Evolutionary conservation across 2,888 invertebrate genomes (phyloP), one percentile per base, ranked within the genome.

Genomic region (Ennomos erosarius): DNA sequence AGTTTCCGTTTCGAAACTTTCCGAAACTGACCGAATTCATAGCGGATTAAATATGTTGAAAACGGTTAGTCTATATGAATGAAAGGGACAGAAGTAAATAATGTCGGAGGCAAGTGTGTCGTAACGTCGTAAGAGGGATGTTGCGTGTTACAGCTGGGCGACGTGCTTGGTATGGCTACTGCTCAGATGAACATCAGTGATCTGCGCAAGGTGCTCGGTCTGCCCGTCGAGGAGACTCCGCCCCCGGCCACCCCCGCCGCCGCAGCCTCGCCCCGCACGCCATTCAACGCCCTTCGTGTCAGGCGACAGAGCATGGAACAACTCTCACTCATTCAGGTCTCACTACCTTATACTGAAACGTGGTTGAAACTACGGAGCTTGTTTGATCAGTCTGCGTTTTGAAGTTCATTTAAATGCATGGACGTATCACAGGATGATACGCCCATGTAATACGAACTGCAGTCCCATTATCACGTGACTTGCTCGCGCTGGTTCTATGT

Each of bases 261-360:
- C 61, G 60, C 58, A 3, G 35, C 77, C 44, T 71, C 75, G 1
- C 79, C 81, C 0, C 79, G 80, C 34, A 88, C 90, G 9, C 87
- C 87, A 0, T 87, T 92, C 84, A 85, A 86, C 74, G 84, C 92
- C 1, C 79, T 94, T 16, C 87, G 97, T 78, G 96, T 97, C 70
- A 94, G 97, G 71, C 93, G 97, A 43, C 97, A 98, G 86, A 98
- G 97, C 90, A 99, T 99, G 99, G 98, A 99, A 87, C 98, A 98
- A 83, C 94, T 99, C 88, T 97, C 98, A 82, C 94, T 99, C 40
- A 97, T 99, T 87, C 98, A 98, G 94, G 96, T 97, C 75, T 1
- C 10, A 1, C 12, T 11, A 33, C 33, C 8, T 37, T 9, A 16
- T 16, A 16, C 43, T 9, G 10, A 9, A 13, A n/a, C 34, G 8